Conservation (phyloP, 2,888 invertebrate species). For the Polyommatus icarus region DNA sequence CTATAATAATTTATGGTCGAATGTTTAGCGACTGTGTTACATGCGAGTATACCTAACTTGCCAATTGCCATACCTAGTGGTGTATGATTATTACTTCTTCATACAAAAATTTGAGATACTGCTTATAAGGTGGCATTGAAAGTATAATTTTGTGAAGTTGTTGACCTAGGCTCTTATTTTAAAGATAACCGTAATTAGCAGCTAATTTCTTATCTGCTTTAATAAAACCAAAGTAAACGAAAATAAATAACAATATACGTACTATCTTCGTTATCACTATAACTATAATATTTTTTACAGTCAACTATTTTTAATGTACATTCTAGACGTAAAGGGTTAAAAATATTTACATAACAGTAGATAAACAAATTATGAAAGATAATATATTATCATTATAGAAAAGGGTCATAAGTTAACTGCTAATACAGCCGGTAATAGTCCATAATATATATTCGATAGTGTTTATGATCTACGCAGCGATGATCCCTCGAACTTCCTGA, state of each 20-base stretch:
- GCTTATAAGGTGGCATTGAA: not conserved
- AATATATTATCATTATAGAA: not conserved
- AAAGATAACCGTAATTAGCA: not conserved
- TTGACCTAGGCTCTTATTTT: not conserved
- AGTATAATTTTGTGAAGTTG: not conserved
- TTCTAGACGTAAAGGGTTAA: not conserved
- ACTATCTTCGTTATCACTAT: not conserved
- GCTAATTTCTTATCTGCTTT: not conserved
- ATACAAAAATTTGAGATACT: no score
- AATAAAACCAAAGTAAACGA: not conserved
- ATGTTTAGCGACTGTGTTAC: no score
- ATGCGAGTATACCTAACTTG: no score
- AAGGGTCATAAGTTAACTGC: not conserved
- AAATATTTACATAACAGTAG: not conserved
- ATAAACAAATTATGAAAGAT: not conserved
- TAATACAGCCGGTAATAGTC: not conserved
- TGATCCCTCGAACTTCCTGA: constrained; percentile 2
- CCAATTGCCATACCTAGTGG: no score
- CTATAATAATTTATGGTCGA: no score
- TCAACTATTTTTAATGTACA: not conserved
- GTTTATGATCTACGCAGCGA: not conserved
- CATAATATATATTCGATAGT: not conserved
- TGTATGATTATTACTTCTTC: no score
- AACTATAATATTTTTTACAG: not conserved
- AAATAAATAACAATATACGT: not conserved